Percentiles rank a stretch among this genome's conserved stretches.
Conservation (phyloP, 1,140 invertebrate species). For the Drosophila malerkotliana region DNA sequence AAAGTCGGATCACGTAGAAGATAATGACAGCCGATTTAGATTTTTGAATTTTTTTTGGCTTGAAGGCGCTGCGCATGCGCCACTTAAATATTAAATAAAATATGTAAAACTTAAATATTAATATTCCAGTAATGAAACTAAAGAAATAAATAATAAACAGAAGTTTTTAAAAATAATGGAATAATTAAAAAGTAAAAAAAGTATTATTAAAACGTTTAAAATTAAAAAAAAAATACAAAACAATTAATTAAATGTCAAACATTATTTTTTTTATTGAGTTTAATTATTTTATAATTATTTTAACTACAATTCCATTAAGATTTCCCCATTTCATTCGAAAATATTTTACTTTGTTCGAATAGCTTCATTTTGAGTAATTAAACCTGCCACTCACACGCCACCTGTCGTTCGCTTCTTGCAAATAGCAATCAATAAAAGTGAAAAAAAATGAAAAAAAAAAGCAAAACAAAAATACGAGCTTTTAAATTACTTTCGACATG, state of each 20-base stretch:
- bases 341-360: neutral
- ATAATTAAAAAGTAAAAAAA: too few species aligned
- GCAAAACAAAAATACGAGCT: neutral
- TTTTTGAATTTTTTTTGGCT: slow-evolving; percentile 19
- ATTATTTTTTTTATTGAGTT: neutral
- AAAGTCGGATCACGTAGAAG: slow-evolving; percentile 19
- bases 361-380: slow-evolving; percentile 19
- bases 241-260: too few species aligned
- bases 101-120: neutral
- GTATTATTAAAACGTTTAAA: too few species aligned
- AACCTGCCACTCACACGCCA: slow-evolving; percentile 30
- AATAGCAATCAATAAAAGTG: slow-evolving; percentile 24
- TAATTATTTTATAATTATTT: neutral
- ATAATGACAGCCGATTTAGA: slow-evolving; percentile 27
- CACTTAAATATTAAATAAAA: slow-evolving; percentile 14
- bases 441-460: neutral
- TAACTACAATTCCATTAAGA: neutral
- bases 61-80: slow-evolving; percentile 62
- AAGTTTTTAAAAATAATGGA: neutral
- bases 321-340: neutral
- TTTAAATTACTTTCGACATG: slow-evolving; percentile 37
- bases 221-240: too few species aligned
- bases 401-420: slow-evolving; percentile 10
- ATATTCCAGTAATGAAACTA: too few species aligned
- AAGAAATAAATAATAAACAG: neutral